Base-by-base conservation (phyloP, 2,797 vertebrate genomes). In the Amblyopsis hoosieri region DNA sequence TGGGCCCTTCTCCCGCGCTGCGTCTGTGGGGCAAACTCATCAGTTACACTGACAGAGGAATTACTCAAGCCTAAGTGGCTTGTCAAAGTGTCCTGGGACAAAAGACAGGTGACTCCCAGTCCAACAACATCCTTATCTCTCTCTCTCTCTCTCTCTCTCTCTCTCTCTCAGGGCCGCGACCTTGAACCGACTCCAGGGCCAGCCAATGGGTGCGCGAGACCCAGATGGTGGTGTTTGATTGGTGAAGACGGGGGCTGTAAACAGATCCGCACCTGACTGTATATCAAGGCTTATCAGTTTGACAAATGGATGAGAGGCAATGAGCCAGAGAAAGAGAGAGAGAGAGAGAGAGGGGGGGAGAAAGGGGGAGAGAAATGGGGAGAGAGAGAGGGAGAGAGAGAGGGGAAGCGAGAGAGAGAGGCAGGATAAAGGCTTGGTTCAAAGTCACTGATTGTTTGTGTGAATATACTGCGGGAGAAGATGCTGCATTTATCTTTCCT, bases 301-400 rank as follows among this genome's bases (percentile, higher is more conserved):
- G 90, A 92, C 89, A 94, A 91, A 92, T 91, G 82, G 78, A 93
- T 91, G 90, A 86, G 66, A 57, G 48, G 45, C 15, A 19, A 17
- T 17, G 17, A 54, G 53, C 23, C 19, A 1, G 7, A 50, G 51
- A 59, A 52, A 53, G 59, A 53, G 8, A 37, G 49, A 49, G 52
- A 49, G 55, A 42, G 0, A 9, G 47, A 1, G 7, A 47, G 17
- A 13, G 0, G 2, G 53, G 10, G 47, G 45, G 59, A n/a, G 53
- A 48, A 0, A 12, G 47, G 1, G 7, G 50, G 29, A 56, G 58
- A 64, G 29, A 47, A 19, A 0, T 3, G 3, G 17, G 12, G 1
- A 29, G 15, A 11, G 13, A 47, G 11, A 62, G 46, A n/a, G 19
- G 31, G 52, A n/a, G 50, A 17, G 50, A 52, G 10, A 4, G 51